phyloP scores from a whole-genome alignment of 2,113 vertebrate genomes.

The Solea solea region DNA sequence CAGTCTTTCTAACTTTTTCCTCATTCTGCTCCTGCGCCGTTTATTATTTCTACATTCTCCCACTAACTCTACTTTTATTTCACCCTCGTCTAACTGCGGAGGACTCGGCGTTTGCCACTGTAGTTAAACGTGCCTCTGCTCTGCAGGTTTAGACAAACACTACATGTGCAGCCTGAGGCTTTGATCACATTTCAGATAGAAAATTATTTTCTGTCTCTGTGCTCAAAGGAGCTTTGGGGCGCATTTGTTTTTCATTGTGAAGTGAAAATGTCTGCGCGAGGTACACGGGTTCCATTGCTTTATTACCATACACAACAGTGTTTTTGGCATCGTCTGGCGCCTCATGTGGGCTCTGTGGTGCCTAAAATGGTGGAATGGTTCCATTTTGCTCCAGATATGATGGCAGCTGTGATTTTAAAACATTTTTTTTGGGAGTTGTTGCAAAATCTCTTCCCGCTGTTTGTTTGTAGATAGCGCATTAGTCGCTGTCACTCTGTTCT shows the following conservation, averaged over 20 bases:
- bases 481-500: slow-evolving; percentile 20
- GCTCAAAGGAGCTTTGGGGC: slow-evolving; percentile 12
- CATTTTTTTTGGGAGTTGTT: slow-evolving; percentile 3
- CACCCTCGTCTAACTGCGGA: background rate
- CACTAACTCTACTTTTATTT: slow-evolving; percentile 1
- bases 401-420: slow-evolving; percentile 5
- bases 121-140: slow-evolving; percentile 51
- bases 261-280: slow-evolving; percentile 7
- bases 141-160: slow-evolving; percentile 55
- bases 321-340: background rate
- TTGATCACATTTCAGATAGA: slow-evolving; percentile 60
- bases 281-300: slow-evolving; percentile 6
- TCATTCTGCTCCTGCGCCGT: background rate
- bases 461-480: slow-evolving; percentile 24
- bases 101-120: slow-evolving; percentile 21
- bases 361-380: slow-evolving; percentile 18
- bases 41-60: slow-evolving; percentile 17
- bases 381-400: slow-evolving; percentile 9
- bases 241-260: background rate
- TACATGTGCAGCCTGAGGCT: slow-evolving; percentile 37
- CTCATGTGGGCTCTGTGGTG: background rate
- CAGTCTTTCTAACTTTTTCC: background rate
- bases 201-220: slow-evolving; percentile 19
- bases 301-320: slow-evolving; percentile 6
- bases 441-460: slow-evolving; percentile 6